Percentiles rank a stretch among this genome's conserved stretches.
Conservation (phyloP, 2,797 vertebrate species). For the Darevskia nairensis region DNA sequence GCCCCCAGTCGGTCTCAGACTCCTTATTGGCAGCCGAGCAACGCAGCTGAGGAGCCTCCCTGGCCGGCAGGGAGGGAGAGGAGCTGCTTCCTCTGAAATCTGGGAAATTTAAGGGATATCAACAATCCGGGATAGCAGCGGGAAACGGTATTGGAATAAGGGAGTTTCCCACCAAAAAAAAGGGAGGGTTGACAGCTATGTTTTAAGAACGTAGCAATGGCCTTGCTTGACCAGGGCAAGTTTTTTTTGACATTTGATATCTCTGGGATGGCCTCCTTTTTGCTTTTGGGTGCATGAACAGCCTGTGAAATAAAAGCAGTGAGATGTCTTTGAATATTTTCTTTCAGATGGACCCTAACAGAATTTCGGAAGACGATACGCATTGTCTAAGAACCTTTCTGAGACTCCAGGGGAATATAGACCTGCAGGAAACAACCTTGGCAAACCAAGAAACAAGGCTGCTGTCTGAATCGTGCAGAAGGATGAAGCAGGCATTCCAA, state of each 20-base stretch:
- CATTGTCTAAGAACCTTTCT: constrained; percentile 79
- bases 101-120: no score
- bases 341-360: constrained; percentile 81
- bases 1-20: no score
- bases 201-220: not conserved
- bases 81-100: no score
- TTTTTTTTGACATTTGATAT: no score
- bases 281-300: not conserved
- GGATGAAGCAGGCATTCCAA: constrained; percentile 79
- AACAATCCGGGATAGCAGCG: no score
- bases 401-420: constrained; percentile 73
- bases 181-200: no score
- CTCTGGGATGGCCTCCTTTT: not conserved
- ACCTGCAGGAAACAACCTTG: constrained; percentile 72
- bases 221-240: not conserved
- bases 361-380: constrained; percentile 79
- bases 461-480: constrained; percentile 79
- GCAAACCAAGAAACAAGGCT: constrained; percentile 72
- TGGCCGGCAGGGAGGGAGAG: no score
- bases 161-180: no score
- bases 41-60: no score
- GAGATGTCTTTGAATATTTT: constrained; percentile 33
- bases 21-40: no score
- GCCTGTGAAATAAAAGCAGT: constrained; percentile 24
- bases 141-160: no score